phyloP scores from a whole-genome alignment of 2,113 vertebrate species.

The Crocuta crocuta region DNA sequence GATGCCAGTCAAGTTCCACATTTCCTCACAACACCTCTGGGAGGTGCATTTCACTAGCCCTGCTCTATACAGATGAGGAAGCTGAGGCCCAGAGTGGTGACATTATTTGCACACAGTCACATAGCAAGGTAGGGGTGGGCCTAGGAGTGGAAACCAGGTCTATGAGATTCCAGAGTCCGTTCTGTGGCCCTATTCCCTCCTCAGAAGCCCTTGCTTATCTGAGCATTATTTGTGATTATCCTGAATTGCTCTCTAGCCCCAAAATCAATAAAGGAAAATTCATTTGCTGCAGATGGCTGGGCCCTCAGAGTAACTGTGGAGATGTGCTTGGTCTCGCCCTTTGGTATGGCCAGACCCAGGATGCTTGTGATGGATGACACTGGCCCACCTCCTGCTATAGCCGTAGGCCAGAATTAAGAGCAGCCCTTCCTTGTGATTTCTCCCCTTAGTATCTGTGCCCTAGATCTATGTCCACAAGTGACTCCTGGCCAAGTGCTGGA shows the following conservation, averaged over 20 bases:
- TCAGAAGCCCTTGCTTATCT: neutral
- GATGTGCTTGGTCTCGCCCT: neutral
- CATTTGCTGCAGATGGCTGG: neutral
- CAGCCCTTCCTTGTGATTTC: neutral
- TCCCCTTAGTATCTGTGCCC: conserved; percentile 25
- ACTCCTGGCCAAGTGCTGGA: neutral
- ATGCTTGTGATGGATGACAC: neutral
- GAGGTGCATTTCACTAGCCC: neutral
- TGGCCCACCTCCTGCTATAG: neutral
- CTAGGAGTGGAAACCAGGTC: neutral
- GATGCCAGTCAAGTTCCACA: neutral
- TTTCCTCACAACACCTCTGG: neutral
- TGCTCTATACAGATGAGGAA: neutral
- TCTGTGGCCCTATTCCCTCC: neutral
- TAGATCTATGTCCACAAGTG: conserved; percentile 10
- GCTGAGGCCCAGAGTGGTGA: neutral
- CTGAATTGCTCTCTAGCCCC: conserved; percentile 7
- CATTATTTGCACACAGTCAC: neutral
- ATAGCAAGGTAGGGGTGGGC: neutral
- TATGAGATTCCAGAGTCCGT: neutral
- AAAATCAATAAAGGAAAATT: conserved; percentile 60
- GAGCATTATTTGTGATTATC: neutral
- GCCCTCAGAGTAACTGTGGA: neutral
- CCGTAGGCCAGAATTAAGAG: neutral
- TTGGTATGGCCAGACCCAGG: neutral